Evolutionary conservation across 2,113 vertebrate genomes (phyloP), one percentile per base, ranked within the genome.

Genomic region (Oostethus manadensis): DNA sequence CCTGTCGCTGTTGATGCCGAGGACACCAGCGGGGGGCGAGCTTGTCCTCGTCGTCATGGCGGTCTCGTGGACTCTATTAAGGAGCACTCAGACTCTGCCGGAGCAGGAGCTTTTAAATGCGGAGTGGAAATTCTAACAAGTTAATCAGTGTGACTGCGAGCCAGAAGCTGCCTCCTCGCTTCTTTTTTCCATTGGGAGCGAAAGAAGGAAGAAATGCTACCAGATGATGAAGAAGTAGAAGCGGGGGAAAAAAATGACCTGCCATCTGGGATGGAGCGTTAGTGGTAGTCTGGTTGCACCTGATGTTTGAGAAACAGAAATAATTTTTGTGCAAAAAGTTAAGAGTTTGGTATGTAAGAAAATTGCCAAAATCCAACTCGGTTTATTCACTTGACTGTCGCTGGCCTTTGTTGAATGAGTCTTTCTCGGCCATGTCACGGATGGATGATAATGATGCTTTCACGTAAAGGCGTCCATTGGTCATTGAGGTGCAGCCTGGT

Each of bases 11-110:
- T 15, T 15, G 13, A 15, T 16, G 22, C 49, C 1, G 49, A 26
- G 49, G 21, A 50, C 22, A 43, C 65, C 76, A 79, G 65, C 65
- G 72, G 76, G 68, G 59, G 76, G 65, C 43, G 22, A 17, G 17
- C 38, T 51, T 9, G 17, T 18, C 58, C 8, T 26, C 38, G 60
- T 56, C 18, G 16, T 42, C 0, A 11, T 14, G 11, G 29, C 29
- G 2, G 7, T 8, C 23, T 15, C 23, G 16, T 9, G 14, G 18
- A 21, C n/a, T 1, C 8, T 51, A 4, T 26, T 22, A 16, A 26
- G 26, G 16, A 14, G 14, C n/a, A 22, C 11, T 60, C 16, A 14
- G 16, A 17, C 26, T 17, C 18, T 33, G 13, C 14, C 35, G 6
- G 2, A 46, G 47, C 0, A 4, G 2, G 18, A 40, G 14, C 40